Evolutionary conservation across 2,888 invertebrate species (phyloP), one percentile per base, ranked within the genome.

Genomic region (Hofmannophila pseudospretella): DNA sequence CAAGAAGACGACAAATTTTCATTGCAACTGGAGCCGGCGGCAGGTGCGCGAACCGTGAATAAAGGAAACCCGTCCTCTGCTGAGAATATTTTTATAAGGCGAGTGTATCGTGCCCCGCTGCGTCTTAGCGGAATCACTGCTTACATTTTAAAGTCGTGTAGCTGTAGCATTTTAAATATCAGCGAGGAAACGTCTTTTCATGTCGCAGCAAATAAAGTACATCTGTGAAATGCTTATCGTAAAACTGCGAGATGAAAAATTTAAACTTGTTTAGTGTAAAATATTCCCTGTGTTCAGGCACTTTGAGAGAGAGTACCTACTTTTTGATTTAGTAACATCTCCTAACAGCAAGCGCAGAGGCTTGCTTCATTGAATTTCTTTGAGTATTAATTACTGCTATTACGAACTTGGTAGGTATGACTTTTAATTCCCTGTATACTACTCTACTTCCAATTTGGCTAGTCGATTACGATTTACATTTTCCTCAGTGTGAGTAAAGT

Each of bases 1-100:
- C 67, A 66, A 68, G 68, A 60, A 63, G 67, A 69, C 70, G 72
- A 75, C 73, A 75, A 71, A 77, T 80, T 78, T 70, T 76, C 75
- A 72, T 76, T 69, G 74, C 72, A 69, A 58, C 58, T 54, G 49
- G 49, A 55, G 35, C n/a, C 20, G 27, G 49, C 57, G 62, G 56
- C 78, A 78, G 76, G 77, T 76, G 78, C 60, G 60, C 71, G 47
- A 44, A 58, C 57, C 60, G 65, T 67, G 71, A 73, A 75, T 77
- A 74, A 73, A 66, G 73, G 67, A 69, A 67, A 54, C 61, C 47
- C 39, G 44, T 56, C 51, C 53, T 54, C 49, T 57, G 54, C 61
- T 48, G 41, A 48, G 61, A 70, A 78, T 75, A 76, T 76, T 75
- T 76, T 72, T 70, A 67, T 66, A 70, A 68, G 65, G 51, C 63